A percentile compares a stretch with the other conserved stretches of the same genome.
These are phyloP conservation scores for Discoglossus pictus DNA, from an alignment of 2,797 vertebrate genomes.

Conservation along the genomic window DNA sequence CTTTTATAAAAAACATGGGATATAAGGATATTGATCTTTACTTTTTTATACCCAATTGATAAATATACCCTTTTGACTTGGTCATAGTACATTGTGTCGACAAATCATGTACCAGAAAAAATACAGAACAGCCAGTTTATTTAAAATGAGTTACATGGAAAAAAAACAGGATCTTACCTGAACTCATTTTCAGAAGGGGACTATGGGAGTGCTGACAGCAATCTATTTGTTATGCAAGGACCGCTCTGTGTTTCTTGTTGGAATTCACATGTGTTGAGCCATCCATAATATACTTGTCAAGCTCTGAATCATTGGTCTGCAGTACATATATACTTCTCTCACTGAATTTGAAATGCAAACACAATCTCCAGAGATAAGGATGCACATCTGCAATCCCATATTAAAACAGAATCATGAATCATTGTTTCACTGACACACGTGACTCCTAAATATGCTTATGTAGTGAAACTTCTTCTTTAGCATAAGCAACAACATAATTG, in stretches of 20 bases:
- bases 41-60: too few relatives aligned
- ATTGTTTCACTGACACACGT: constrained; percentile 7
- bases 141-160: too few relatives aligned
- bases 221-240: constrained; percentile 5
- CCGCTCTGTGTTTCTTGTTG: background rate
- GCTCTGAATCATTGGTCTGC: background rate
- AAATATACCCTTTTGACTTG: too few relatives aligned
- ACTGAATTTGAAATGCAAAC: background rate
- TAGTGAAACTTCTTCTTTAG: constrained; percentile 10
- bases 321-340: constrained; percentile 7
- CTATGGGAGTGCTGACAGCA: background rate
- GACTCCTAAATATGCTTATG: constrained; percentile 9
- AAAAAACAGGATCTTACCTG: too few relatives aligned
- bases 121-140: background rate
- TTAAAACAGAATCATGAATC: constrained; percentile 24
- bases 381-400: constrained; percentile 16
- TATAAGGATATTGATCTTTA: too few relatives aligned
- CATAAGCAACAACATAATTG: constrained; percentile 16
- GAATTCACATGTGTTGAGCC: background rate
- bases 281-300: constrained; percentile 15
- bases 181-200: too few relatives aligned
- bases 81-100: too few relatives aligned
- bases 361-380: background rate
- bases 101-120: background rate
- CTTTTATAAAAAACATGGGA: too few relatives aligned